phyloP scores from a whole-genome alignment of 1,140 invertebrate species.

The Antheraea mylitta region DNA sequence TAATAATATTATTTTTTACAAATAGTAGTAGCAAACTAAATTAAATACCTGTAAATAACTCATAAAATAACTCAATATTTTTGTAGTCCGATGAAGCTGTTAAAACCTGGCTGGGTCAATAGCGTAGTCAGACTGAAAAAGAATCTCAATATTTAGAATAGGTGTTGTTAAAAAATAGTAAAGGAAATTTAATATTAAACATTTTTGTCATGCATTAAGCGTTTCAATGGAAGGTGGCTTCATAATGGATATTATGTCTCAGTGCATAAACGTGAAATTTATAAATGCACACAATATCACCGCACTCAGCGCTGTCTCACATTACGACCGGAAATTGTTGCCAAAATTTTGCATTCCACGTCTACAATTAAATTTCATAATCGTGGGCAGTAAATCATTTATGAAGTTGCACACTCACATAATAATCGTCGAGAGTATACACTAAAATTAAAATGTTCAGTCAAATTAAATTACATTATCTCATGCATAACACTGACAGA shows the following conservation, averaged over 20 bases:
- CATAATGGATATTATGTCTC: neutral
- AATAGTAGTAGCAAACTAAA: too few species aligned
- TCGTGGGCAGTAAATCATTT: conserved; percentile 11
- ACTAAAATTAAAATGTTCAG: too few species aligned
- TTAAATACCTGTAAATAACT: too few species aligned
- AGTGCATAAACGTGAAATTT: conserved; percentile 21
- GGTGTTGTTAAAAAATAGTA: too few species aligned
- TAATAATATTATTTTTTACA: too few species aligned
- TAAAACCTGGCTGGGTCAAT: too few species aligned
- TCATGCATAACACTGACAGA: too few species aligned
- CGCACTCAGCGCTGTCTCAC: conserved; percentile 24
- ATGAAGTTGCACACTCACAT: neutral
- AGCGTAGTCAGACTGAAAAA: too few species aligned
- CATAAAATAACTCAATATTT: too few species aligned
- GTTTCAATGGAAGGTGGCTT: neutral
- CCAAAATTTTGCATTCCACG: conserved; percentile 27
- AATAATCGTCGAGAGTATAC: neutral
- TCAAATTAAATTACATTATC: too few species aligned
- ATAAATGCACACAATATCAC: conserved; percentile 27
- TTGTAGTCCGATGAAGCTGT: too few species aligned
- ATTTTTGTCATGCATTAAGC: neutral
- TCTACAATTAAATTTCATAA: conserved; percentile 16
- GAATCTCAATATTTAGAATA: too few species aligned
- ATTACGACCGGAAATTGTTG: conserved; percentile 27
- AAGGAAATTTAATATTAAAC: neutral